phyloP scores from a whole-genome alignment of 2,888 invertebrate genomes.

The Nemotelus pantherinus region DNA sequence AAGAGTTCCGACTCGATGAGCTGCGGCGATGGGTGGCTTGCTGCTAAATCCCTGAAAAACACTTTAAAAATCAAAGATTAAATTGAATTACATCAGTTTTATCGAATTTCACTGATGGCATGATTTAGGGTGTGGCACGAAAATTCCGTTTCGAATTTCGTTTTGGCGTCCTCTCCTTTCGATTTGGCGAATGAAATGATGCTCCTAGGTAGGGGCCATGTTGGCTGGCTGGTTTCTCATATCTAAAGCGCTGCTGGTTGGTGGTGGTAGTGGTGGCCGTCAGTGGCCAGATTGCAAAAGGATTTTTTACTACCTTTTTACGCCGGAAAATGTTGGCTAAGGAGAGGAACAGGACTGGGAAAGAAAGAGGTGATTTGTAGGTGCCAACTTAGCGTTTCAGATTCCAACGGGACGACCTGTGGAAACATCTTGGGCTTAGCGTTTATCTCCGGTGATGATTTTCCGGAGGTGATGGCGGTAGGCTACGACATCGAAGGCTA shows the following conservation, averaged over 20 bases:
- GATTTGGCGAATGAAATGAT: background rate
- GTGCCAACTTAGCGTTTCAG: constrained; percentile 32
- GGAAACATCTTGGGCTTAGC: constrained; percentile 41
- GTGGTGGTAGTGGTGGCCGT: no score
- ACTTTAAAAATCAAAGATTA: constrained; percentile 49
- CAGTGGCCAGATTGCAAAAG: no score
- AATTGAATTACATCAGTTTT: constrained; percentile 50
- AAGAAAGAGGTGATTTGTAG: background rate
- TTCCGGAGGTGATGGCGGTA: constrained; percentile 8
- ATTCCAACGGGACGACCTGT: constrained; percentile 21
- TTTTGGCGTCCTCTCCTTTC: background rate
- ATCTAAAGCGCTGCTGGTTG: no score
- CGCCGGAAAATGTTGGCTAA: no score
- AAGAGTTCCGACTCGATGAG: no score
- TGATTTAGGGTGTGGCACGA: constrained; percentile 39
- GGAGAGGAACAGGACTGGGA: background rate
- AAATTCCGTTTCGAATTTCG: constrained; percentile 6
- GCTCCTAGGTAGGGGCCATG: background rate
- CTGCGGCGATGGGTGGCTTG: no score
- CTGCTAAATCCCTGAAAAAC: constrained; percentile 45
- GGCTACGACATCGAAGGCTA: background rate
- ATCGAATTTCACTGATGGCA: constrained; percentile 45
- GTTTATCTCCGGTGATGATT: constrained; percentile 2
- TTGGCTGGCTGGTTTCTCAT: no score
- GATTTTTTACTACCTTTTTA: no score